Evolutionary conservation across 2,888 invertebrate species (phyloP).

Genomic region (Brachynemurus nebulosus): DNA sequence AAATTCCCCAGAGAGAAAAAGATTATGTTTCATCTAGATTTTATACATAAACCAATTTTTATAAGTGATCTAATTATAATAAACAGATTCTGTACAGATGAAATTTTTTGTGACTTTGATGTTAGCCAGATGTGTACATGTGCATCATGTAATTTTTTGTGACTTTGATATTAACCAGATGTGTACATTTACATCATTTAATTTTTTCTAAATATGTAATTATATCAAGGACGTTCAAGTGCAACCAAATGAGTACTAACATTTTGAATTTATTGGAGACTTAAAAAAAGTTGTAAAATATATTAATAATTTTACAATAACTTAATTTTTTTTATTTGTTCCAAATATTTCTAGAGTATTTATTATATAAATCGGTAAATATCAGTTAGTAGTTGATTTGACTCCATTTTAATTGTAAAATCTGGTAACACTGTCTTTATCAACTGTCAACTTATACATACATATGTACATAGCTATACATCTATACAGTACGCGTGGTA

Average conservation of each 20-base stretch:
- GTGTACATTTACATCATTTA: too few relatives aligned
- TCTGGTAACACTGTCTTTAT: not conserved
- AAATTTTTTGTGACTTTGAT: too few relatives aligned
- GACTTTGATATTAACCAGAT: too few relatives aligned
- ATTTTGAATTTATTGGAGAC: not conserved
- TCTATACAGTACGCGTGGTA: not conserved
- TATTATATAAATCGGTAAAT: not conserved
- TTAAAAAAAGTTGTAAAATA: not conserved
- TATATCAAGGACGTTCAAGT: too few relatives aligned
- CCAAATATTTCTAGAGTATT: not conserved
- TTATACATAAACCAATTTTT: too few relatives aligned
- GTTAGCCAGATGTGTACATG: too few relatives aligned
- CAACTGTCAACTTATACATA: not conserved
- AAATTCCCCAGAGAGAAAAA: too few relatives aligned
- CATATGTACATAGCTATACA: not conserved
- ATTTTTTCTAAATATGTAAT: too few relatives aligned
- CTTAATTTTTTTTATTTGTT: not conserved
- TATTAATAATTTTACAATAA: not conserved
- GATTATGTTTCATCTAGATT: too few relatives aligned
- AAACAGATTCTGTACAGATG: too few relatives aligned
- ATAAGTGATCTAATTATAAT: too few relatives aligned
- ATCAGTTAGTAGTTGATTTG: not conserved
- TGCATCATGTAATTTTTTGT: too few relatives aligned
- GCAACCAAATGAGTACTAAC: not conserved
- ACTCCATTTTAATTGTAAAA: not conserved